Percentiles rank a stretch among this genome's conserved stretches.
phyloP scores from a whole-genome alignment of 1,140 invertebrate species.

The Bombus affinis region DNA sequence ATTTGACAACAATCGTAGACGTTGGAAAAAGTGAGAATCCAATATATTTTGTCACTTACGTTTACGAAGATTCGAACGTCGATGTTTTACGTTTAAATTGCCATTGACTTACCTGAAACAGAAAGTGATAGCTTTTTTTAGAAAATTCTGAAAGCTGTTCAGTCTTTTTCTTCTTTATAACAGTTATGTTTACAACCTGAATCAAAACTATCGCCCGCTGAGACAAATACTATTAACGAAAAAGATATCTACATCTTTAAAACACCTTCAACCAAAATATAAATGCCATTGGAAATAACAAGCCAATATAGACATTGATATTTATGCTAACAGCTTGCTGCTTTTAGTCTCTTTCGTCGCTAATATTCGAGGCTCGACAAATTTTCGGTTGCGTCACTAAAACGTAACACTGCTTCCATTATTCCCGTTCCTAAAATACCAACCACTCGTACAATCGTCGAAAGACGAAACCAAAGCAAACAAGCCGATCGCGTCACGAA shows the following conservation, averaged over 20 bases:
- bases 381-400: background rate
- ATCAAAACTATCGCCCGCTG: too few species aligned
- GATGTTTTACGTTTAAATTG: background rate
- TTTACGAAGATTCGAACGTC: background rate
- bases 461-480: background rate
- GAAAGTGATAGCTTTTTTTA: background rate
- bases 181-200: too few species aligned
- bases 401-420: background rate
- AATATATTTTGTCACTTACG: background rate
- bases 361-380: background rate
- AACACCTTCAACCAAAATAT: background rate
- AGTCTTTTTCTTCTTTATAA: too few species aligned
- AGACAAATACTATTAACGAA: background rate
- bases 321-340: background rate
- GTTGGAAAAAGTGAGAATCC: too few species aligned
- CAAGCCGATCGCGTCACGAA: background rate
- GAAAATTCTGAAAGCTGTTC: background rate
- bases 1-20: too few species aligned
- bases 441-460: background rate
- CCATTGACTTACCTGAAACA: background rate
- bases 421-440: background rate
- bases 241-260: background rate
- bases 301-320: background rate
- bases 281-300: background rate
- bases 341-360: background rate